Conservation (phyloP, 2,888 invertebrate genomes). For the Mythimna ferrago region DNA sequence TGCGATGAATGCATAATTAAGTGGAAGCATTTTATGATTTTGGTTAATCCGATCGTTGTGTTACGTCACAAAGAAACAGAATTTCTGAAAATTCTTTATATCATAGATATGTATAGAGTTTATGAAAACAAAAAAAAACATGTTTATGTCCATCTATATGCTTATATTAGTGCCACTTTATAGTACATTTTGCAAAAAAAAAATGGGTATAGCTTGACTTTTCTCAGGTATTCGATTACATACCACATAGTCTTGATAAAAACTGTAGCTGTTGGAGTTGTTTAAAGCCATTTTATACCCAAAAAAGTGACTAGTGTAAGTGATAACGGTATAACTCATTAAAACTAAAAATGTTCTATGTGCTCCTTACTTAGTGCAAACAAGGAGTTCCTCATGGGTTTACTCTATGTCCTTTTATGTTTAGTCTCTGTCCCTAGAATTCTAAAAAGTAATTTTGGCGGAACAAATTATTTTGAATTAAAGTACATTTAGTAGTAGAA, state of each 20-base stretch:
- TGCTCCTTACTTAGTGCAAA: not conserved
- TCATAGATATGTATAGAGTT: not conserved
- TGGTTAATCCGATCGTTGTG: conserved; percentile 76
- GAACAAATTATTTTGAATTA: not conserved
- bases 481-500: not conserved
- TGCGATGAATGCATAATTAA: conserved; percentile 89
- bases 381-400: not conserved
- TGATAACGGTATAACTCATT: not conserved
- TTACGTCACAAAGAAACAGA: conserved; percentile 53
- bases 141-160: too few relatives aligned
- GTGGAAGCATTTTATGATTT: conserved; percentile 86
- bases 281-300: too few relatives aligned
- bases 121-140: not conserved
- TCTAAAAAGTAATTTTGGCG: not conserved
- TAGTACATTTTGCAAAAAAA: too few relatives aligned
- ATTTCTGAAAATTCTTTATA: conserved; percentile 11
- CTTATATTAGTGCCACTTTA: too few relatives aligned
- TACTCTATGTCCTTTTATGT: not conserved
- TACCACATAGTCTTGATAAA: not conserved
- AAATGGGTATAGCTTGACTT: not conserved
- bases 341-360: not conserved
- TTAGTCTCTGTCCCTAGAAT: not conserved
- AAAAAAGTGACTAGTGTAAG: not conserved
- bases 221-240: not conserved
- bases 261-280: too few relatives aligned